These are phyloP conservation scores for Phylloscopus collybita DNA, from an alignment of 2,797 vertebrate genomes.

Conservation along the genomic window DNA sequence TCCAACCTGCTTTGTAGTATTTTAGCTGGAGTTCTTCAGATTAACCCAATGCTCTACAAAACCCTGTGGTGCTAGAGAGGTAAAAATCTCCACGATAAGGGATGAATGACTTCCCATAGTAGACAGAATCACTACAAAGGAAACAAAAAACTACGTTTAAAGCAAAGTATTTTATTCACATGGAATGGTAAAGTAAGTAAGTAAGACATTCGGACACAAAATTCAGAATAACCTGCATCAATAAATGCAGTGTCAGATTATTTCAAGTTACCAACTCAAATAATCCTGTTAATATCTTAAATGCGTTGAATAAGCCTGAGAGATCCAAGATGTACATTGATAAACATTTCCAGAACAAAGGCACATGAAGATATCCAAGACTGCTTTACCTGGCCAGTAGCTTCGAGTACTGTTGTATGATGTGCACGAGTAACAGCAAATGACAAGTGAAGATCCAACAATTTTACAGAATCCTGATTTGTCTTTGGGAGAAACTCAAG, in stretches of 20 bases:
- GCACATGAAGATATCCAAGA: not conserved
- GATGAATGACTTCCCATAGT: not conserved
- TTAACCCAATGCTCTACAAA: not conserved
- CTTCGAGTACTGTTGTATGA: not conserved
- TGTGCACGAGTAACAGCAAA: not conserved
- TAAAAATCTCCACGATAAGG: not conserved
- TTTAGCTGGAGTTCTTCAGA: not conserved
- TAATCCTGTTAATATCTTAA: not conserved
- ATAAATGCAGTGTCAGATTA: not conserved
- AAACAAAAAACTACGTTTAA: not conserved
- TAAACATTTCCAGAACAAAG: not conserved
- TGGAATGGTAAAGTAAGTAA: not conserved
- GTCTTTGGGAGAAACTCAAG: not conserved
- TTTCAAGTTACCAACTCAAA: not conserved
- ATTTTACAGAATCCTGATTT: not conserved
- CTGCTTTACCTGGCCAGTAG: not conserved
- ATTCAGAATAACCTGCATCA: not conserved
- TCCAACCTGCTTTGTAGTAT: not conserved
- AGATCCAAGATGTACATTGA: not conserved
- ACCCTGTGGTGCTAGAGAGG: not conserved
- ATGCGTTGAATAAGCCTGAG: not conserved
- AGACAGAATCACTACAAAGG: not conserved
- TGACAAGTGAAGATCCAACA: not conserved
- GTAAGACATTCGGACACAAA: not conserved
- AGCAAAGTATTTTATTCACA: not conserved